Conservation (phyloP, 2,797 vertebrate species). For the Pseudomugil tenellus region DNA sequence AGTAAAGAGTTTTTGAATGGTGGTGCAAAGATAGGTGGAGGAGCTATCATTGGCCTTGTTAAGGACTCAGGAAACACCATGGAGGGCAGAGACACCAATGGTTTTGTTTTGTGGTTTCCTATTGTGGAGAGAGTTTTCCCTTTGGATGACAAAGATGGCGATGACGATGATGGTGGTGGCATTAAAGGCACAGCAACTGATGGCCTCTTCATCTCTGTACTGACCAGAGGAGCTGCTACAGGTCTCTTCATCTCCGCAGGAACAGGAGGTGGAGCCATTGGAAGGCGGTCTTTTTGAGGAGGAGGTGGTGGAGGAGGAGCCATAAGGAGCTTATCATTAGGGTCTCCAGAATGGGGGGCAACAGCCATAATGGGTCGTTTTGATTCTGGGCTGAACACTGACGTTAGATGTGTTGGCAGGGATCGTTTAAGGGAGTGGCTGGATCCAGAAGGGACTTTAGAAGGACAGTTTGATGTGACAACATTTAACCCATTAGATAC, state of each 20-base stretch:
- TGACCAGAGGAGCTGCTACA: constrained; percentile 61
- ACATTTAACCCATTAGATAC: constrained; percentile 81
- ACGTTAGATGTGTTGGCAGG: constrained; percentile 62
- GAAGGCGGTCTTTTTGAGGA: constrained; percentile 72
- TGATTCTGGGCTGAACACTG: constrained; percentile 81
- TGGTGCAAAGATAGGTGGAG: constrained; percentile 68
- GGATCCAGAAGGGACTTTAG: constrained; percentile 13
- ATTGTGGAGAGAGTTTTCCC: constrained; percentile 59
- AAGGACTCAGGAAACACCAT: constrained; percentile 73
- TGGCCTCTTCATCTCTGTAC: constrained; percentile 67
- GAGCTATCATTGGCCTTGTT: constrained; percentile 62
- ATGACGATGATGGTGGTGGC: constrained; percentile 48
- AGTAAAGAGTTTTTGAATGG: constrained; percentile 60
- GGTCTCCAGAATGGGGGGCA: constrained; percentile 68
- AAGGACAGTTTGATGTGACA: constrained; percentile 52
- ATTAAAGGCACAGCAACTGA: constrained; percentile 71
- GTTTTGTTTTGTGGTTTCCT: constrained; percentile 68
- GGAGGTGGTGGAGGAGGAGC: constrained; percentile 77
- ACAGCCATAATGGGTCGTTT: constrained; percentile 86
- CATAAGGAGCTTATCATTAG: constrained; percentile 76
- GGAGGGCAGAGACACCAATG: constrained; percentile 65
- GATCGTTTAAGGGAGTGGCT: constrained; percentile 83
- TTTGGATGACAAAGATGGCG: constrained; percentile 62
- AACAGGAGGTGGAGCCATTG: constrained; percentile 71
- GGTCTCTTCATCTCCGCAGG: constrained; percentile 73